phyloP scores from a whole-genome alignment of 2,888 invertebrate species.

The Scaptomyza parva region DNA sequence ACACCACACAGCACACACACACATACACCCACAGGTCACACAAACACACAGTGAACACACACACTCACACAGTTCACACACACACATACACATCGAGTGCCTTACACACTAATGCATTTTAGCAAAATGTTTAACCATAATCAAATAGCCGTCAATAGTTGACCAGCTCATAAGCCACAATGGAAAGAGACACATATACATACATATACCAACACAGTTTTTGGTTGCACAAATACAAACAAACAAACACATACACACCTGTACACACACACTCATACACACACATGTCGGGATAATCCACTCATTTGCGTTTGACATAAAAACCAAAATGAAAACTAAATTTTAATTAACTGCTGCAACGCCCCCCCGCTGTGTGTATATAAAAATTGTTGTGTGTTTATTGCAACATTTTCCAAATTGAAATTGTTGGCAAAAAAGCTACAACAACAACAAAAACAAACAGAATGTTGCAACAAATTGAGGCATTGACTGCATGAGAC shows the following conservation, averaged over 20 bases:
- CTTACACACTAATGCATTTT: slow-evolving; percentile 40
- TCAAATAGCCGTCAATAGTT: slow-evolving; percentile 68
- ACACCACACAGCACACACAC: slow-evolving; percentile 21
- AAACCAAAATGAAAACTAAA: slow-evolving; percentile 67
- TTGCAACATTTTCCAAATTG: slow-evolving; percentile 20
- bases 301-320: slow-evolving; percentile 37
- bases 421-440: too few species aligned
- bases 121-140: slow-evolving; percentile 63
- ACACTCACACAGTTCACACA: not conserved
- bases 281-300: slow-evolving; percentile 11
- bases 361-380: too few species aligned
- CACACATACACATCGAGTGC: not conserved
- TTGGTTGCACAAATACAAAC: slow-evolving; percentile 5
- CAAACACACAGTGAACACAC: too few species aligned
- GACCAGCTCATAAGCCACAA: slow-evolving; percentile 35
- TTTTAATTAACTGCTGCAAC: slow-evolving; percentile 71
- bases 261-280: slow-evolving; percentile 8
- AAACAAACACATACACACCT: slow-evolving; percentile 7
- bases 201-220: slow-evolving; percentile 12
- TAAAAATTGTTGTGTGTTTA: slow-evolving; percentile 37
- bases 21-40: not conserved
- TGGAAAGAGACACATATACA: slow-evolving; percentile 41
- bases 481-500: slow-evolving; percentile 17
- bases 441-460: slow-evolving; percentile 5
- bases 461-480: slow-evolving; percentile 28